Evolutionary conservation across 2,113 vertebrate genomes (phyloP).

Genomic region (Platichthys flesus): DNA sequence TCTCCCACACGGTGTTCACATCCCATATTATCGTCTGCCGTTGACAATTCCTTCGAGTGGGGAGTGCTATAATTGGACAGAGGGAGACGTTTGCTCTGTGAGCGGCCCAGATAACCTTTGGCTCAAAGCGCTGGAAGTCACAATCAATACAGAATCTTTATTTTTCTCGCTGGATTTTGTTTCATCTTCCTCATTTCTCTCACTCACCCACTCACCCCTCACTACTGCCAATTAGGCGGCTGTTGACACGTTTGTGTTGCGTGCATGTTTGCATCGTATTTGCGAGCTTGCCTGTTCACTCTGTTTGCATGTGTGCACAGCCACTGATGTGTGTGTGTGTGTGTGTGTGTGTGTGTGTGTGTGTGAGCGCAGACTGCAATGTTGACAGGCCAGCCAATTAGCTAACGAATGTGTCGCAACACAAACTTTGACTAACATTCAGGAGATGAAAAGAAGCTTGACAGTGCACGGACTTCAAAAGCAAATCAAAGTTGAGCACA

Average conservation of each 20-base stretch:
- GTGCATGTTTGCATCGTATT: slow-evolving; percentile 28
- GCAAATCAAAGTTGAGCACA: slow-evolving; percentile 25
- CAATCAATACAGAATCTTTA: slow-evolving; percentile 36
- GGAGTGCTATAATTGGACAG: slow-evolving; percentile 59
- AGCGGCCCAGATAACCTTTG: slow-evolving; percentile 23
- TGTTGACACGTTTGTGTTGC: slow-evolving; percentile 26
- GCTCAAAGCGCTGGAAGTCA: slow-evolving; percentile 38
- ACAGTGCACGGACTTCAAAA: slow-evolving; percentile 7
- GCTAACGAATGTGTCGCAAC: slow-evolving; percentile 28
- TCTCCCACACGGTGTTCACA: slow-evolving; percentile 8
- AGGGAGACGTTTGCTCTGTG: slow-evolving; percentile 11
- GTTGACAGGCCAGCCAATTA: slow-evolving; percentile 63
- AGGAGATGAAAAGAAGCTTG: slow-evolving; percentile 20
- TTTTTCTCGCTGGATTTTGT: slow-evolving; percentile 17
- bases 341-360: too few relatives aligned
- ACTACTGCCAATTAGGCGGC: slow-evolving; percentile 48
- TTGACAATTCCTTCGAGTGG: slow-evolving; percentile 42
- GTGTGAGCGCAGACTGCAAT: slow-evolving; percentile 15
- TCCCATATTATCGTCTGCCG: slow-evolving; percentile 27
- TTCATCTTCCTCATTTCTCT: slow-evolving; percentile 17
- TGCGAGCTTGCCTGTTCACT: slow-evolving; percentile 17
- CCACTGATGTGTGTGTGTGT: slow-evolving; percentile 1
- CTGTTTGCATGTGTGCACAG: background rate
- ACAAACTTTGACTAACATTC: slow-evolving; percentile 11
- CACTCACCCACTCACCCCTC: slow-evolving; percentile 10